A percentile compares a stretch with the other conserved stretches of the same genome.
These are phyloP conservation scores for Brachyistius frenatus DNA, from an alignment of 2,113 vertebrate genomes.

Conservation along the genomic window DNA sequence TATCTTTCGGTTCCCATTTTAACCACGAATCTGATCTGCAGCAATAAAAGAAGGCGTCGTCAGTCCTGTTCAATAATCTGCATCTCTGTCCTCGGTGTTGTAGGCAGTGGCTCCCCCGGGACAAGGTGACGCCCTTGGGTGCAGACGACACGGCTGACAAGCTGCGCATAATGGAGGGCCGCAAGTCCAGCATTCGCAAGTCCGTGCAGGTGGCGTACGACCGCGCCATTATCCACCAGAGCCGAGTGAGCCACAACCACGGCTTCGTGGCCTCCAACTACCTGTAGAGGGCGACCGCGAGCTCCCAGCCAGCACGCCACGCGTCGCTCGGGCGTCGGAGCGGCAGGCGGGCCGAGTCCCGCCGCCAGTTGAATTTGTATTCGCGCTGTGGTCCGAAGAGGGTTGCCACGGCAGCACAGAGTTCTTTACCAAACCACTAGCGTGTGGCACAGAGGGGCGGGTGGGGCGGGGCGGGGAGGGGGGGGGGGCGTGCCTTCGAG, in stretches of 20 bases:
- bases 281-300: slow-evolving; percentile 81
- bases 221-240: slow-evolving; percentile 95
- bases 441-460: slow-evolving; percentile 36
- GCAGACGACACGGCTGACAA: slow-evolving; percentile 96
- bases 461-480: no score
- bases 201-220: slow-evolving; percentile 98
- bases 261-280: slow-evolving; percentile 90
- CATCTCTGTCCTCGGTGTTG: not conserved
- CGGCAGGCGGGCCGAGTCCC: slow-evolving; percentile 19
- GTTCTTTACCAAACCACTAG: slow-evolving; percentile 65
- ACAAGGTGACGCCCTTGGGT: slow-evolving; percentile 93
- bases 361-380: not conserved
- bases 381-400: slow-evolving; percentile 44
- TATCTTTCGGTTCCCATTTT: no score
- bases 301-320: slow-evolving; percentile 29
- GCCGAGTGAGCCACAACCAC: slow-evolving; percentile 90
- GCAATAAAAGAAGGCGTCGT: no score
- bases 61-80: not conserved
- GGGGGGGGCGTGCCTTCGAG: slow-evolving; percentile 35
- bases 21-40: no score
- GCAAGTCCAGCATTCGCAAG: slow-evolving; percentile 97
- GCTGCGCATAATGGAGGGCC: slow-evolving; percentile 95
- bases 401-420: slow-evolving; percentile 2
- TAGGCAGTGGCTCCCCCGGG: slow-evolving; percentile 97
- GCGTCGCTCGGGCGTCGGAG: slow-evolving; percentile 51